Evolutionary conservation across 2,888 invertebrate genomes (phyloP), one percentile per base, ranked within the genome.

Genomic region (Azorinus chamasolen): DNA sequence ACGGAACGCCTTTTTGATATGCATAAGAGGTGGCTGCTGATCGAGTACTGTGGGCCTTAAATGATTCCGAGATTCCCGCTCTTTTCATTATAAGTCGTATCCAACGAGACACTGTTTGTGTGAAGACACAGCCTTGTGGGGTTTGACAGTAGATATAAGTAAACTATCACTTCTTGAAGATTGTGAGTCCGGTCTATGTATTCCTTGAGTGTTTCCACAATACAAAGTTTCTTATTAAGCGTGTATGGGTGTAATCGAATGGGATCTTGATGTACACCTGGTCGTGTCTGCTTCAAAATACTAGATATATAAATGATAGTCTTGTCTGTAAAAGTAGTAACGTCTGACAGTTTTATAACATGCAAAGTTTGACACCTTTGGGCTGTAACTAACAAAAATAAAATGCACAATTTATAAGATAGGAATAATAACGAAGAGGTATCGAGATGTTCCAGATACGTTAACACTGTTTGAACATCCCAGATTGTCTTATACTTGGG

Each of bases 301-400:
- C 20, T 45, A 8, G n/a, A 18, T 8, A 45, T 5, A 45, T 45
- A 5, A 5, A 50, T 22, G 14, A 50, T 14, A 18, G 20, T 18
- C 6, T 53, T 4, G 4, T 18, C 32, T 8, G 4, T 10, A 53
- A 27, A 14, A 53, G 27, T 27, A 12, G 25, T n/a, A 27, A 53
- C 14, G 18, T 53, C 32, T 27, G 53, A 53, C 16, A 53, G 14
- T 5, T 27, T 25, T 2, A 27, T 24, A 14, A 58, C n/a, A 57
- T 37, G 22, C 2, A 57, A 22, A 14, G 51, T 51, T 51, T 51
- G 51, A 20, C 51, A 51, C 16, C 51, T 20, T 16, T 51, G 51
- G 3, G 51, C 51, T 22, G 51, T 18, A 22, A 51, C 27, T 12
- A 53, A 18, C 16, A 53, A 27, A 27, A 53, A 53, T 18, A 53